Conservation (phyloP, 2,888 invertebrate genomes). For the Eupithecia exiguata region DNA sequence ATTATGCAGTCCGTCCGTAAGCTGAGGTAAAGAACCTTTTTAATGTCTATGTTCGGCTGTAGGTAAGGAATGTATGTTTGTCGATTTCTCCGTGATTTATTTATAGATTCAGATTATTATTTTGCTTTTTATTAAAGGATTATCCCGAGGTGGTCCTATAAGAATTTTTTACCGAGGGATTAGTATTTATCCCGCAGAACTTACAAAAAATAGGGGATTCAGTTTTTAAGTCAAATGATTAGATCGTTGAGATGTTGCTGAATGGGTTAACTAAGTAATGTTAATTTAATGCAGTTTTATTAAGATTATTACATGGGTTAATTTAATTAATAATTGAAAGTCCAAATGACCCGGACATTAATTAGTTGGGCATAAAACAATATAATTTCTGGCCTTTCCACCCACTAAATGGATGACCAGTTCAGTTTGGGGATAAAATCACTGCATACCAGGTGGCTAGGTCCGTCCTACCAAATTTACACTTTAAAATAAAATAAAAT, state of each 20-base stretch:
- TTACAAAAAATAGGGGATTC: too few species aligned
- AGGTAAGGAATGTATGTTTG: too few species aligned
- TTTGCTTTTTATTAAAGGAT: too few species aligned
- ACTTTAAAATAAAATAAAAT: background rate
- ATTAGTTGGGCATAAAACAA: conserved; percentile 8
- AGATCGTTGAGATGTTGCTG: background rate
- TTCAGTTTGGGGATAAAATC: conserved; percentile 5
- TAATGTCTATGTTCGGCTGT: too few species aligned
- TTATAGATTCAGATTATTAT: too few species aligned
- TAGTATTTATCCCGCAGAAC: too few species aligned
- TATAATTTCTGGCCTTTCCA: conserved; percentile 5
- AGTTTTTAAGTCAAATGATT: background rate
- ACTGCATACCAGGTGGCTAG: background rate
- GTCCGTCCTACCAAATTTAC: background rate
- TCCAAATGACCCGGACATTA: background rate
- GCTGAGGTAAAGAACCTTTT: too few species aligned
- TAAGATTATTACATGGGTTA: background rate
- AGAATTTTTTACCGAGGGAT: too few species aligned
- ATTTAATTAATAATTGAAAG: background rate
- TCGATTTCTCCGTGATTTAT: too few species aligned
- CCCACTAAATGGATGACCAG: conserved; percentile 2
- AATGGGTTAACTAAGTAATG: background rate
- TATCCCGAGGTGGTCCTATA: too few species aligned
- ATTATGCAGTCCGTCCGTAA: background rate
- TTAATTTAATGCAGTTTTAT: too few species aligned